These are phyloP conservation scores for Synergus laeviventris DNA, from an alignment of 2,888 invertebrate species.

Conservation along the genomic window DNA sequence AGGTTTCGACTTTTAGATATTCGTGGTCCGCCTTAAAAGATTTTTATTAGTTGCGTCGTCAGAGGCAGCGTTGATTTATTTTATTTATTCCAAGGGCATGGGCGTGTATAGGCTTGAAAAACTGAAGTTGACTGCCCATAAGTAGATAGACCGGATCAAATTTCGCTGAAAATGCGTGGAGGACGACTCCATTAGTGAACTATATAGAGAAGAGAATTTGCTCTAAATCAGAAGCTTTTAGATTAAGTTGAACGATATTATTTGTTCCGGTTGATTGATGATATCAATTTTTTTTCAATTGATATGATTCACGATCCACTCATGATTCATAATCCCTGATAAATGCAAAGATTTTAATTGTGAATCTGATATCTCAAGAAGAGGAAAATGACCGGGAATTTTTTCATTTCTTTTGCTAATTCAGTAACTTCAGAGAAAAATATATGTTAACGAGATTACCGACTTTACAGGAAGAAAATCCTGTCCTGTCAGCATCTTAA, in stretches of 20 bases:
- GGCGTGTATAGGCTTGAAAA: background rate
- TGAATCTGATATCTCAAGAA: too few relatives aligned
- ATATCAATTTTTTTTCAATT: background rate
- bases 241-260: background rate
- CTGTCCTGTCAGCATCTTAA: conserved; percentile 17
- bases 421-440: background rate
- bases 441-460: background rate
- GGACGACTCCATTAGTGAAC: background rate
- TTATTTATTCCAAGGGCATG: background rate
- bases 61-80: background rate
- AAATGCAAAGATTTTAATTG: too few relatives aligned
- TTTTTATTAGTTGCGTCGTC: background rate
- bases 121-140: background rate
- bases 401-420: background rate
- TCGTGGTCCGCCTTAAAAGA: background rate
- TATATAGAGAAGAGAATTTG: background rate
- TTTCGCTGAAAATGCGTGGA: background rate
- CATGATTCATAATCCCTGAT: background rate
- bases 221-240: background rate
- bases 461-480: conserved; percentile 13
- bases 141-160: background rate
- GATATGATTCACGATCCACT: background rate
- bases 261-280: background rate
- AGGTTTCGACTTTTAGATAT: background rate
- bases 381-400: background rate